Percentiles rank a stretch among this genome's conserved stretches.
Evolutionary conservation across 2,113 vertebrate genomes (phyloP).

Genomic region (Candoia aspera): DNA sequence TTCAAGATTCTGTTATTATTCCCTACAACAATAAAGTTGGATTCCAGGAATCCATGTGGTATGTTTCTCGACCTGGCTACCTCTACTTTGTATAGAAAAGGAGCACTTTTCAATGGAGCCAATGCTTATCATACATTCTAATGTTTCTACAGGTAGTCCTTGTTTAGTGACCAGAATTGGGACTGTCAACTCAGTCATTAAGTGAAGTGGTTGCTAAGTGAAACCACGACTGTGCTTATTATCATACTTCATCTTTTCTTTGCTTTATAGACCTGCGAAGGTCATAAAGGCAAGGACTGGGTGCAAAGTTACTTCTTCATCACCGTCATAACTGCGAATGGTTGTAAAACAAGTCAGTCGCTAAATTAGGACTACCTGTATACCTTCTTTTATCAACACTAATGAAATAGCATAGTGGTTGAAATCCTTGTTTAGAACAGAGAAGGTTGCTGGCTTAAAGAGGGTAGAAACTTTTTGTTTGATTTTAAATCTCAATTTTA

Average conservation of each 20-base stretch:
- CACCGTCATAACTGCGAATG: neutral
- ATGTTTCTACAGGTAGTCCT: neutral
- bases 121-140: neutral
- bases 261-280: neutral
- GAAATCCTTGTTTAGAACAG: neutral
- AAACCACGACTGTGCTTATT: neutral
- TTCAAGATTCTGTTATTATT: neutral
- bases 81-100: neutral
- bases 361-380: neutral
- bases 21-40: neutral
- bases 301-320: neutral
- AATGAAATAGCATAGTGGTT: neutral
- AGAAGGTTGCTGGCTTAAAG: neutral
- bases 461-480: neutral
- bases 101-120: neutral
- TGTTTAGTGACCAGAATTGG: neutral
- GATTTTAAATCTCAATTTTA: neutral
- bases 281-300: neutral
- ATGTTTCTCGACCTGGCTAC: neutral
- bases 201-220: neutral
- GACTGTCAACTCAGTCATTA: neutral
- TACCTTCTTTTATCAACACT: neutral
- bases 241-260: neutral
- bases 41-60: neutral
- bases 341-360: neutral